A percentile compares a stretch with the other conserved stretches of the same genome.
phyloP scores from a whole-genome alignment of 2,113 vertebrate species.

The Crotalus viridis region DNA sequence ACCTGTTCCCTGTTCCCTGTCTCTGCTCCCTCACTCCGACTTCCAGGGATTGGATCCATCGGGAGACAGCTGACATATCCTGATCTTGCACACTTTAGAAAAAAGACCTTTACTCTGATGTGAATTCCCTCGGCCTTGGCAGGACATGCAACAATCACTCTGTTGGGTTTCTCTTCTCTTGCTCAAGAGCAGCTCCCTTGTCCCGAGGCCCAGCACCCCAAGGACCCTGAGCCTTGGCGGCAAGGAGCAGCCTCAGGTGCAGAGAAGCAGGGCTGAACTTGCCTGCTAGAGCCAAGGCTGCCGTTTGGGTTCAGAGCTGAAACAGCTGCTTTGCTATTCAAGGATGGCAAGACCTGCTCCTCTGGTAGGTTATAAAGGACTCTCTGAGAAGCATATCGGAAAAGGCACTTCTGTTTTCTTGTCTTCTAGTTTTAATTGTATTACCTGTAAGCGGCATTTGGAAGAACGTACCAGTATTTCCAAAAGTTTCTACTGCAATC shows the following conservation, averaged over 20 bases:
- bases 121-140: no score
- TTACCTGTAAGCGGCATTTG: background rate
- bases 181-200: constrained; percentile 1
- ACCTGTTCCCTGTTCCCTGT: background rate
- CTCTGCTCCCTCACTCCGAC: background rate
- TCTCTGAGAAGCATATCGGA: background rate
- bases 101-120: background rate
- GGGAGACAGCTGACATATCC: rapidly evolving
- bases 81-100: background rate
- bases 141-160: no score
- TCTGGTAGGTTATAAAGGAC: background rate
- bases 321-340: background rate
- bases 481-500: background rate
- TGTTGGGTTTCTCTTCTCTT: constrained; percentile 3
- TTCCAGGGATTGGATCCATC: background rate
- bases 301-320: background rate
- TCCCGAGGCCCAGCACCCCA: background rate
- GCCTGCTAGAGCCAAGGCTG: background rate
- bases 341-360: background rate
- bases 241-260: background rate
- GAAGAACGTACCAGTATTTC: background rate
- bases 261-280: constrained; percentile 6
- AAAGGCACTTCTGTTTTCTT: background rate
- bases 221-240: background rate
- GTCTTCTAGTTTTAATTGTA: background rate